Base-by-base conservation (phyloP, 2,797 vertebrate species). In the Takifugu ocellatus region DNA sequence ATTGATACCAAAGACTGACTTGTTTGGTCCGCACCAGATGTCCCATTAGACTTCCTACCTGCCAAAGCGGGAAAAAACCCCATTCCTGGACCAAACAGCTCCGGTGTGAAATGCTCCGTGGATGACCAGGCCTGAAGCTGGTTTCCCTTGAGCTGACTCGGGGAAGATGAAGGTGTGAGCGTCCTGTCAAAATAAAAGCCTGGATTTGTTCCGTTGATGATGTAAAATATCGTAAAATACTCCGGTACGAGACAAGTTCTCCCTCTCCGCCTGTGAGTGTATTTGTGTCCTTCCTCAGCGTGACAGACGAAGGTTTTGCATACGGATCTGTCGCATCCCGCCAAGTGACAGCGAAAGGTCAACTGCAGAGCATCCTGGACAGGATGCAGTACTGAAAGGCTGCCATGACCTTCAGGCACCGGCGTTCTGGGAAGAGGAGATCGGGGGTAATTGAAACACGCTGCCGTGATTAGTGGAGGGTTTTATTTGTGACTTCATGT, bases 351-450 rank as follows among this genome's bases (percentile, higher is more conserved):
- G 54, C 6, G 49, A 89, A 90, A 89, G 88, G 81, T 89, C 84
- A 87, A 52, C 61, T 65, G 66, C 54, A 59, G 81, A 78, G 77
- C 61, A 65, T 77, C 75, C 68, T 76, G 57, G 81, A 77, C 78
- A 67, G 72, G 75, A 65, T 71, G 68, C 56, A 24, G 73, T 54
- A 72, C 72, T 79, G 68, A 85, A 78, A 84, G 72, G 77, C 80
- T 77, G 69, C 65, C 46, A 16, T 89, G 85, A 89, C 87, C 87
- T 89, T 89, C 84, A 83, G 66, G 68, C 72, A 29, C 57, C 71
- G 68, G 75, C 68, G 61, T 82, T 85, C 77, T 66, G 70, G 63
- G 68, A 68, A 59, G 53, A 47, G 61, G 46, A 52, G 58, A 46
- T 55, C 15, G 43, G 65, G 64, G 59, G 36, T 75, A 74, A 87